A percentile compares a stretch with the other conserved stretches of the same genome.
Evolutionary conservation across 2,113 vertebrate species (phyloP).

Genomic region (Syngnathus floridae): DNA sequence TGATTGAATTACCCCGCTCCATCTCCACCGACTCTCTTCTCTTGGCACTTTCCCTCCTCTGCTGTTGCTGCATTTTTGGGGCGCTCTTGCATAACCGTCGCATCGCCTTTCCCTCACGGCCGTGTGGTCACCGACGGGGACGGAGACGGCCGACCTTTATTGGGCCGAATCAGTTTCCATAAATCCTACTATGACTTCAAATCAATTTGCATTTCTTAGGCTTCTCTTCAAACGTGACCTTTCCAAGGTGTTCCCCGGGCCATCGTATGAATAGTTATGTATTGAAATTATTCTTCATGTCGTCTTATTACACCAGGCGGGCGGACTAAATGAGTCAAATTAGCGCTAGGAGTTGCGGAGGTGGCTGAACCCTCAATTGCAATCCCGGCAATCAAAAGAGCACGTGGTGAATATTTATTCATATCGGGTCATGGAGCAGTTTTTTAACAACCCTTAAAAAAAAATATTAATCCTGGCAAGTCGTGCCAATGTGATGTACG

Average conservation of each 20-base stretch:
- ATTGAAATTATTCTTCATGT: constrained; percentile 5
- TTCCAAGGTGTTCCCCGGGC: not conserved
- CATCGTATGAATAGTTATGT: not conserved
- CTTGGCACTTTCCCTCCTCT: constrained; percentile 45
- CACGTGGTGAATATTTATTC: not conserved
- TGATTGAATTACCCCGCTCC: constrained; percentile 53
- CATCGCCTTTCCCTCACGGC: constrained; percentile 44
- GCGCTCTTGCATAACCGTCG: constrained; percentile 45
- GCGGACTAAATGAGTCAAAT: not conserved
- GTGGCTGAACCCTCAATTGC: not conserved
- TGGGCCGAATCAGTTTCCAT: constrained; percentile 3
- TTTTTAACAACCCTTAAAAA: not conserved
- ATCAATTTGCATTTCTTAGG: not conserved
- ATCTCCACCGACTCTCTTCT: not conserved
- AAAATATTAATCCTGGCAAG: not conserved
- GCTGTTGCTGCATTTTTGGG: constrained; percentile 58
- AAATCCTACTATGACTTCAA: no score
- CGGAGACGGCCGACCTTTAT: constrained; percentile 51
- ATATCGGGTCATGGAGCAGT: not conserved
- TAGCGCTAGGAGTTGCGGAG: not conserved
- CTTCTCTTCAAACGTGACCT: not conserved
- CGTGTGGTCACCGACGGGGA: constrained; percentile 52
- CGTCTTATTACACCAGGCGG: not conserved
- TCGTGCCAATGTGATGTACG: no score
- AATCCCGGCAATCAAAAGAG: not conserved